A percentile compares a stretch with the other conserved stretches of the same genome.
Conservation (phyloP, 2,888 invertebrate species). For the Philereme vetulata region DNA sequence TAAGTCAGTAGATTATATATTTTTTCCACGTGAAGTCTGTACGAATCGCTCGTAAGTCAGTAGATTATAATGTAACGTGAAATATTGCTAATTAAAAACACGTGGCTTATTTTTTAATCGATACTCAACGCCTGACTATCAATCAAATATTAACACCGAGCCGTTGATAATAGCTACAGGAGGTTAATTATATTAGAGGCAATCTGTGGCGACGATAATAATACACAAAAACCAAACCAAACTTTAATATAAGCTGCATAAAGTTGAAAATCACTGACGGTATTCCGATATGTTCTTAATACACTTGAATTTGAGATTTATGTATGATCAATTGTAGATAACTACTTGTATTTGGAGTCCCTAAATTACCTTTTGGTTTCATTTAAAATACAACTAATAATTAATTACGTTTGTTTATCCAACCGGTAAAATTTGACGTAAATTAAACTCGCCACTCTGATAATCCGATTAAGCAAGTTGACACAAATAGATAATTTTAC, state of each 20-base stretch:
- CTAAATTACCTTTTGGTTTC: too few species aligned
- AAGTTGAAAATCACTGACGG: background rate
- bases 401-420: too few species aligned
- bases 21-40: too few species aligned
- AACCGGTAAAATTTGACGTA: too few species aligned
- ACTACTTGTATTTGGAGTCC: background rate
- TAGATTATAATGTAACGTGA: too few species aligned
- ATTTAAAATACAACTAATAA: too few species aligned
- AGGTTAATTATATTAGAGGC: conserved; percentile 21
- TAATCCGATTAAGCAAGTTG: too few species aligned
- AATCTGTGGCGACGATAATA: conserved; percentile 5
- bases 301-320: conserved; percentile 5
- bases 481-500: too few species aligned
- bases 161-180: conserved; percentile 11
- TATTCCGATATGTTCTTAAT: background rate
- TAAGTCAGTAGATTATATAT: too few species aligned
- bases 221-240: background rate
- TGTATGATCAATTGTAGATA: conserved; percentile 1
- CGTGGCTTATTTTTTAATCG: conserved; percentile 5
- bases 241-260: background rate
- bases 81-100: background rate
- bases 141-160: conserved; percentile 15
- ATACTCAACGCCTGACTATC: conserved; percentile 10
- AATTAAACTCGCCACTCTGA: too few species aligned
- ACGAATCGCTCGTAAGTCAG: too few species aligned